Evolutionary conservation across 2,888 invertebrate genomes (phyloP), one percentile per base, ranked within the genome.

Genomic region (Eustalomyia histrio): DNA sequence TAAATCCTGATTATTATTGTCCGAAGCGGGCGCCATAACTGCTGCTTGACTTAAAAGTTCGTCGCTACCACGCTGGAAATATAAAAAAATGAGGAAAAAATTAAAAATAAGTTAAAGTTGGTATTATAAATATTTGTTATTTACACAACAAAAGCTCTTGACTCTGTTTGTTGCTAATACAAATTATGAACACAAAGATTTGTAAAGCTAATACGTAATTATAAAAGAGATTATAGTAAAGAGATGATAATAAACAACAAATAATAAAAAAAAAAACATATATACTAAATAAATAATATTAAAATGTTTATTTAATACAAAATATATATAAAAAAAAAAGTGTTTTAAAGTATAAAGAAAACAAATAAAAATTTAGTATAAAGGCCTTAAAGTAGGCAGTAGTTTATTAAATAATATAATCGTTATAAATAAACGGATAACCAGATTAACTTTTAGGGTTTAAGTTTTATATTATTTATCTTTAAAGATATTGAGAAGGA

Each of bases 1-100:
- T 88, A 94, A 94, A 92, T 95, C 95, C 90, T 95, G 95, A 92
- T 98, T 98, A 92, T 97, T 97, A 93, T 97, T 97, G 92, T 97
- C 97, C 92, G 97, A 97, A 92, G 96, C 95, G 89, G 96, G 95
- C 92, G 96, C 96, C 95, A 97, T 97, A 91, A 97, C 96, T 93
- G 96, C 96, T 92, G 96, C 95, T 93, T 97, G 97, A 92, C 97
- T 97, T 92, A 97, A 94, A 92, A 98, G 95, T 94, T 98, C 97
- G 95, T 98, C 98, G 91, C 97, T 97, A 93, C 97, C 97, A 93
- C 98, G 96, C 98, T 98, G 95, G 68, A 94, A 73, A 63, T 67
- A 84, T 68, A 81, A 64, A 64, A 52, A 71, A 17, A 74, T 67
- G 79, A 80, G 53, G 61, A 80, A 21, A 71, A 67, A 17, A 71